Conservation (phyloP, 2,888 invertebrate genomes). For the Amphipyra tragopoginis region DNA sequence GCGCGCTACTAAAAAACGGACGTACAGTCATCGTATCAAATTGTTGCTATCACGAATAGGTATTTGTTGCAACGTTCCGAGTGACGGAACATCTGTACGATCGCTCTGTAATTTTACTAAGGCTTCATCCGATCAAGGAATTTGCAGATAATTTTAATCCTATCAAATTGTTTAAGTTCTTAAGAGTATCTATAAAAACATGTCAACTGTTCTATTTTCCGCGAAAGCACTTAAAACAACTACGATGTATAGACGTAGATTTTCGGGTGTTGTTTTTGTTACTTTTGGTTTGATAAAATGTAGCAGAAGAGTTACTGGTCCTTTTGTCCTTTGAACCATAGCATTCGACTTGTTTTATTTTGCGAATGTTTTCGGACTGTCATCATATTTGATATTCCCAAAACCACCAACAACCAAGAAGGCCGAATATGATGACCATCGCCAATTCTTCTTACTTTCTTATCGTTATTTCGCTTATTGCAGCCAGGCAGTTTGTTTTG, state of each 20-base stretch:
- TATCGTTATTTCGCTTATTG: conserved; percentile 20
- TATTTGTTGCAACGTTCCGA: conserved; percentile 60
- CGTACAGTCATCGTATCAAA: conserved; percentile 75
- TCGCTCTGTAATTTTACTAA: conserved; percentile 46
- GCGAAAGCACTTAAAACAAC: neutral
- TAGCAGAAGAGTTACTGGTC: no score
- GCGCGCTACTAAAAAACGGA: conserved; percentile 80
- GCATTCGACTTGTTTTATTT: neutral
- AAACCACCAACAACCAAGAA: neutral
- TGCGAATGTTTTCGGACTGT: neutral
- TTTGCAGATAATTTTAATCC: conserved; percentile 39
- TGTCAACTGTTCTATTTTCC: neutral
- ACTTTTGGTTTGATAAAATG: no score
- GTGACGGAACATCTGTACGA: conserved; percentile 55
- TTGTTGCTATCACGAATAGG: conserved; percentile 65
- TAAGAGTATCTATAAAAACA: neutral
- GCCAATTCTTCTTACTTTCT: conserved; percentile 26
- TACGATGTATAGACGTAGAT: neutral
- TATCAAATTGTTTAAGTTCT: conserved; percentile 13
- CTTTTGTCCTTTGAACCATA: no score
- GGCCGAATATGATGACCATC: neutral
- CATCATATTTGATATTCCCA: neutral
- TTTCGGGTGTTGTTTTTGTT: no score
- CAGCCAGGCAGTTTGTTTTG: conserved; percentile 35
- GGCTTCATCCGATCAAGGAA: conserved; percentile 59